These are phyloP conservation scores for Elachura formosa DNA, from an alignment of 2,113 vertebrate species.

Conservation along the genomic window DNA sequence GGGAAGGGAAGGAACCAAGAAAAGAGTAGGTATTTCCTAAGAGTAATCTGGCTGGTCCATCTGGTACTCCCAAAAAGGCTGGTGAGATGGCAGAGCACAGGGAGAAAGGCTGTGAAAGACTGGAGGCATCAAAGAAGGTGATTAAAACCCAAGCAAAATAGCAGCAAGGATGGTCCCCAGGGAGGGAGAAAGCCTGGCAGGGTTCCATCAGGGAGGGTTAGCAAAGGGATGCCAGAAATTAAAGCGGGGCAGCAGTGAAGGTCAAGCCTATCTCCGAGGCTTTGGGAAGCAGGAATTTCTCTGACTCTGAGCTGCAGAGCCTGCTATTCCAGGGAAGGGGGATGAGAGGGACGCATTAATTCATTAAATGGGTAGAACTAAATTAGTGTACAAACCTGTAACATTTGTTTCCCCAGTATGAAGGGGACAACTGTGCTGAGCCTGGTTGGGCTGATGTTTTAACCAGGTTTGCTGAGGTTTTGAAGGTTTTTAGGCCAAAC, in stretches of 20 bases:
- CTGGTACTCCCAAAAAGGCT: neutral
- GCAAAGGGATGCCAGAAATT: neutral
- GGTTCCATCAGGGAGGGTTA: neutral
- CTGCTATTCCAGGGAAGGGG: neutral
- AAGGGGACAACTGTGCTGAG: neutral
- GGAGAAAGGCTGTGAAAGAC: neutral
- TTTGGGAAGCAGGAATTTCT: neutral
- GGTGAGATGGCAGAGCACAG: neutral
- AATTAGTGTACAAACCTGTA: neutral
- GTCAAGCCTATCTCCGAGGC: neutral
- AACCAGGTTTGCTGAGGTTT: neutral
- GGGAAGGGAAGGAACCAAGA: neutral
- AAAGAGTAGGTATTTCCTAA: slow-evolving; percentile 19
- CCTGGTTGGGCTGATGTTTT: neutral
- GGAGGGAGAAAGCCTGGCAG: neutral
- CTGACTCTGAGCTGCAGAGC: neutral
- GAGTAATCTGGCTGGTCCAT: neutral
- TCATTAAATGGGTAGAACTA: neutral
- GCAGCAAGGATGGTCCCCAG: neutral
- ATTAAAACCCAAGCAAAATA: neutral
- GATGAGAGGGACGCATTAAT: neutral
- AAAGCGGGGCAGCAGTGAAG: neutral
- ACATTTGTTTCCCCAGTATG: neutral
- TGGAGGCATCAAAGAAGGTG: neutral
- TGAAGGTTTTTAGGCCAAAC: neutral